Evolutionary conservation across 2,113 vertebrate genomes (phyloP), one percentile per base, ranked within the genome.

Genomic region (Poeciliopsis retropinna): DNA sequence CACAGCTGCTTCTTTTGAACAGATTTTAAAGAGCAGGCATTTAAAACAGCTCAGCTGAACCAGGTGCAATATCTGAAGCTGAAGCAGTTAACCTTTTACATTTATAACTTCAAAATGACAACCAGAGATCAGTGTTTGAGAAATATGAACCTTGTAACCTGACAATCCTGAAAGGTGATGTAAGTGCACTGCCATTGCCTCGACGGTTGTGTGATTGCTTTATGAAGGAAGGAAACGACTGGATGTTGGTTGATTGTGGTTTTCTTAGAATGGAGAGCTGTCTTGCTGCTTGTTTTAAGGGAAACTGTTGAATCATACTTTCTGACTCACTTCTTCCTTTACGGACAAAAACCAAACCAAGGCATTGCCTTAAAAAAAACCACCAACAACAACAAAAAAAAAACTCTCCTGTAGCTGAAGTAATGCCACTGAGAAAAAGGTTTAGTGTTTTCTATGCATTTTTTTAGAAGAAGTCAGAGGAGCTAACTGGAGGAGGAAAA

Each of bases 91-190:
- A 67, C 66, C 69, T 66, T 60, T 75, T 57, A 60, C 31, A 54
- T 62, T 60, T 13, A 39, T 39, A 61, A 17, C 73, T 67, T 30
- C 34, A 41, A n/a, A 66, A 84, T 63, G 51, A 54, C 27, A 75
- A 31, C 63, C 28, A n/a, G 60, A 70, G 57, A 66, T 77, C 76
- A 57, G 39, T 0, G 31, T 74, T 67, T 66, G 61, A 70, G 22
- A 54, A 54, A 54, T 54, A 54, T 54, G 19, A 84, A 81, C 75
- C 72, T 74, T 74, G 72, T 81, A 66, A 67, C 13, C 57, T 2
- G 22, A 62, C 47, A 75, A 82, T 64, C 77, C 66, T 73, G 70
- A 79, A 76, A 75, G 70, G 70, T 81, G 85, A 85, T 87, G 76
- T 62, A 84, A 81, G 78, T 65, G 75, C 62, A 3, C 67, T 75